Evolutionary conservation across 2,797 vertebrate species (phyloP).

Genomic region (Acrossocheilus wenchowensis): DNA sequence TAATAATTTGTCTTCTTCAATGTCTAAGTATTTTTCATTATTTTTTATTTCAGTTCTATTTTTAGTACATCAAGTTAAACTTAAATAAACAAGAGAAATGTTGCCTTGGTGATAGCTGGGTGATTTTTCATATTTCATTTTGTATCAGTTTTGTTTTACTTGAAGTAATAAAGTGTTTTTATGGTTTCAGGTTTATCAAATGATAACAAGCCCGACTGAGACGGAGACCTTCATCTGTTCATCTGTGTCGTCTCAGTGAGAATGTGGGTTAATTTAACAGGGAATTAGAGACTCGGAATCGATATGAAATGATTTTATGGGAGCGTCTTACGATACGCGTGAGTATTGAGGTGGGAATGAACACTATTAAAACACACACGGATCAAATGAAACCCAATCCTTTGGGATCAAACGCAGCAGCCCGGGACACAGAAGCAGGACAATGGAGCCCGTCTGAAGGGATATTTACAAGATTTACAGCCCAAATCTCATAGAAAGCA

Average conservation of each 20-base stretch:
- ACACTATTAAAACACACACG: conserved; percentile 21
- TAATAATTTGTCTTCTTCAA: too few species aligned
- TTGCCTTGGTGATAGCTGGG: not conserved
- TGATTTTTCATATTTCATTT: not conserved
- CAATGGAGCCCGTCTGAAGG: conserved; percentile 62
- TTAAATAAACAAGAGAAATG: not conserved
- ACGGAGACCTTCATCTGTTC: not conserved
- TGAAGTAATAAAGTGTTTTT: not conserved
- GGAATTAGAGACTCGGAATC: conserved; percentile 54
- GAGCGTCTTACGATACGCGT: not conserved
- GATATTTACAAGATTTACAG: conserved; percentile 80
- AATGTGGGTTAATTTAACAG: conserved; percentile 60
- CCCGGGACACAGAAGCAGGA: conserved; percentile 65
- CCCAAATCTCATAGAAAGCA: conserved; percentile 68
- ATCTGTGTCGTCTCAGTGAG: not conserved
- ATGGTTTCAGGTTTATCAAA: not conserved
- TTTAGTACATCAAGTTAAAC: not conserved
- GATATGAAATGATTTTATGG: conserved; percentile 32
- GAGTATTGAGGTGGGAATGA: conserved; percentile 4
- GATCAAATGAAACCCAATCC: conserved; percentile 41
- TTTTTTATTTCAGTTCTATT: not conserved
- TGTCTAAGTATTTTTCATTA: not conserved
- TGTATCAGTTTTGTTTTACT: not conserved
- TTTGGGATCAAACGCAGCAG: conserved; percentile 21
- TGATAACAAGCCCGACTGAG: not conserved